phyloP scores from a whole-genome alignment of 2,113 vertebrate genomes.

The Oncorhynchus nerka region DNA sequence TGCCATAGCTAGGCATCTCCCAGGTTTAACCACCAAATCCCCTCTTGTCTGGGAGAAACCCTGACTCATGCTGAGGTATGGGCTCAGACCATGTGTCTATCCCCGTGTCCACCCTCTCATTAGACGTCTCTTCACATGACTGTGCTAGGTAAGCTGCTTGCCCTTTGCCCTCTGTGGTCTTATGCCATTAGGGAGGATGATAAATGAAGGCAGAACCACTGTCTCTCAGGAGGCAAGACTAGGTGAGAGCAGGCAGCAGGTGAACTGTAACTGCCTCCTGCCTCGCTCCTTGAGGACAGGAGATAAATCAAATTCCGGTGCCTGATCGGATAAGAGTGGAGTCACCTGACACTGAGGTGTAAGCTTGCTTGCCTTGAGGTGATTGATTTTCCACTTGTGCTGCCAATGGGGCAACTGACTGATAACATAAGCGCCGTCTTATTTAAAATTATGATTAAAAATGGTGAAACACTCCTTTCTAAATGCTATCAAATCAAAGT shows the following conservation, averaged over 20 bases:
- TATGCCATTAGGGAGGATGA: constrained; percentile 27
- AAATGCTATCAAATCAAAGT: not conserved
- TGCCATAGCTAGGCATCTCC: too few species aligned
- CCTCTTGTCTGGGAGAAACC: not conserved
- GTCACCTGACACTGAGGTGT: not conserved
- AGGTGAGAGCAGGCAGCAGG: not conserved
- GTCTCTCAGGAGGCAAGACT: not conserved
- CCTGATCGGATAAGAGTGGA: constrained; percentile 12
- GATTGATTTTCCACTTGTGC: not conserved
- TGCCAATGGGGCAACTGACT: not conserved
- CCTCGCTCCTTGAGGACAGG: not conserved
- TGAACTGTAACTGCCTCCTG: not conserved
- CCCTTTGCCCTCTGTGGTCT: not conserved
- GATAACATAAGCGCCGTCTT: not conserved
- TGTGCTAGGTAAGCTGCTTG: constrained; percentile 17
- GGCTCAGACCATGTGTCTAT: not conserved
- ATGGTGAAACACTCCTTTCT: not conserved
- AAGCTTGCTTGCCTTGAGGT: not conserved
- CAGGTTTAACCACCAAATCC: not conserved
- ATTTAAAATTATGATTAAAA: not conserved
- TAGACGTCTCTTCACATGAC: not conserved
- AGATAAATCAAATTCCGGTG: constrained; percentile 1
- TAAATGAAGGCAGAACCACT: not conserved
- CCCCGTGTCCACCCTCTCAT: not conserved
- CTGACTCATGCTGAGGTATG: not conserved